Conservation (phyloP, 2,797 vertebrate species). For the Pempheris klunzingeri region DNA sequence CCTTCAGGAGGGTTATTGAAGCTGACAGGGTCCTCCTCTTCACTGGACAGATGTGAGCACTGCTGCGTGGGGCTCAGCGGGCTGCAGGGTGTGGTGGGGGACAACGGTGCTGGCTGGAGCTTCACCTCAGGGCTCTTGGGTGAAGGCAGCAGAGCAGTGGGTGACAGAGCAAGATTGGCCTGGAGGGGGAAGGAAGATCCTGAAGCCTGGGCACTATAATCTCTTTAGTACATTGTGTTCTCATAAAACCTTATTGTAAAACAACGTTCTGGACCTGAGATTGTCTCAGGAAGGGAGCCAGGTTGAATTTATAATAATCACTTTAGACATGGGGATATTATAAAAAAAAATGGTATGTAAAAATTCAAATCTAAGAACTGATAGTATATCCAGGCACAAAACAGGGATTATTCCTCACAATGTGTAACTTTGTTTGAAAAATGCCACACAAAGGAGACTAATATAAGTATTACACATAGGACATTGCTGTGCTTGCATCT, state of each 20-base stretch:
- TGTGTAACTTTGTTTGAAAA: not conserved
- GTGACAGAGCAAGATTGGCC: slow-evolving; percentile 86
- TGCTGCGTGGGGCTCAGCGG: slow-evolving; percentile 54
- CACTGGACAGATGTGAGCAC: slow-evolving; percentile 63
- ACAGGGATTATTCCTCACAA: not conserved
- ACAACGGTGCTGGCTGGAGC: slow-evolving; percentile 63
- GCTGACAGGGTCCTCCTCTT: slow-evolving; percentile 80
- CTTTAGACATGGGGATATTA: not conserved
- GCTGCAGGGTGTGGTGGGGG: slow-evolving; percentile 56
- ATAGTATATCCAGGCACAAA: not conserved
- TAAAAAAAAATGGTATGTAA: not conserved
- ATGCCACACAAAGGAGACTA: not conserved
- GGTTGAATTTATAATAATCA: not conserved
- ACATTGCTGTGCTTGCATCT: not conserved
- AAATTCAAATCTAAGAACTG: not conserved
- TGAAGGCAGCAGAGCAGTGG: slow-evolving; percentile 79
- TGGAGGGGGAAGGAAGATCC: slow-evolving; percentile 54
- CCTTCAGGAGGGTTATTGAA: slow-evolving; percentile 82
- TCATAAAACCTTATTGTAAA: not conserved
- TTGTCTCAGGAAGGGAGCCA: not conserved
- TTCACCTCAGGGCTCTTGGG: slow-evolving; percentile 81
- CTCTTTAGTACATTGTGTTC: slow-evolving; percentile 20
- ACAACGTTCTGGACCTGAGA: too few species aligned
- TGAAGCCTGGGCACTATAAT: slow-evolving; percentile 27
- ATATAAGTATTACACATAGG: not conserved